A percentile compares a stretch with the other conserved stretches of the same genome.
These are phyloP conservation scores for Anguilla japonica DNA, from an alignment of 2,113 vertebrate species.

Conservation along the genomic window DNA sequence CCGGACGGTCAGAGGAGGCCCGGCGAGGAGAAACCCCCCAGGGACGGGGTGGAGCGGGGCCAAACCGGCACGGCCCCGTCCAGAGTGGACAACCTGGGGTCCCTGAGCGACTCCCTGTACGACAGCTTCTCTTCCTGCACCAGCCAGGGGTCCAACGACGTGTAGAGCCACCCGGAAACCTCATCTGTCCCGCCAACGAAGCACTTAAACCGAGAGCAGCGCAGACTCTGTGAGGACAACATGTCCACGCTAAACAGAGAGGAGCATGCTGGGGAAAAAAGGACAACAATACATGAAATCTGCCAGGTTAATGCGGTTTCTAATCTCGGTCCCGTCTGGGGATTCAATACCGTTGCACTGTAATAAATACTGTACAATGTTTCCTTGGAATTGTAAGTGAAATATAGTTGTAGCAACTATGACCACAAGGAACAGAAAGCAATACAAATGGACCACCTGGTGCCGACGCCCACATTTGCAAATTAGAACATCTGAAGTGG, in stretches of 20 bases:
- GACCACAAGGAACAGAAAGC: not conserved
- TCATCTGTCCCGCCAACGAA: not conserved
- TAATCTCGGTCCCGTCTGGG: constrained; percentile 18
- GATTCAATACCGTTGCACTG: constrained; percentile 80
- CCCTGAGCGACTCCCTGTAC: constrained; percentile 83
- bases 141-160: constrained; percentile 80
- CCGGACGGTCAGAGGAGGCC: constrained; percentile 59
- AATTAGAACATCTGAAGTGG: not conserved
- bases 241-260: not conserved
- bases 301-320: constrained; percentile 24
- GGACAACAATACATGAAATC: not conserved
- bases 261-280: constrained; percentile 1
- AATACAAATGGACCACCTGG: not conserved
- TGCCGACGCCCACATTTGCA: not conserved
- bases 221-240: not conserved
- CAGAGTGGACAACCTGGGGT: constrained; percentile 71
- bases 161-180: constrained; percentile 50
- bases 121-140: constrained; percentile 87
- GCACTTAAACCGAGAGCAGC: not conserved
- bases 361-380: constrained; percentile 77
- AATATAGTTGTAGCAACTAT: constrained; percentile 9
- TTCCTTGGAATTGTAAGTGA: constrained; percentile 67
- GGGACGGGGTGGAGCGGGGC: constrained; percentile 53
- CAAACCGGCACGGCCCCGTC: constrained; percentile 65
- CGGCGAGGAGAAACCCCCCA: constrained; percentile 53